phyloP scores from a whole-genome alignment of 1,140 invertebrate genomes.

The Idris sp. region DNA sequence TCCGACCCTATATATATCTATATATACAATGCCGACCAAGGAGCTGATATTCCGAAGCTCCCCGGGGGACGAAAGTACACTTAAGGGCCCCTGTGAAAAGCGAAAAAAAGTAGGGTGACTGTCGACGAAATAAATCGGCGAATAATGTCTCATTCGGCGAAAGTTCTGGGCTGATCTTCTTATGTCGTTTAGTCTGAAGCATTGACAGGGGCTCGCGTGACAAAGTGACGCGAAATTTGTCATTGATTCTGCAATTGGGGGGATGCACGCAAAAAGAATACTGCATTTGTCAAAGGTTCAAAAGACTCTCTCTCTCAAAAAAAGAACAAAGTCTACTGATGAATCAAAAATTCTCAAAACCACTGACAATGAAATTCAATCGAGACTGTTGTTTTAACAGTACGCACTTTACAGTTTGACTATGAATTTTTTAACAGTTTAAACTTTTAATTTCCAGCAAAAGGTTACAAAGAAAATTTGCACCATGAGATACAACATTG shows the following conservation, averaged over 20 bases:
- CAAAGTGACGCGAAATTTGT: slow-evolving; percentile 41
- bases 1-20: slow-evolving; percentile 41
- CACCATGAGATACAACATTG: no score
- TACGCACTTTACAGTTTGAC: no score
- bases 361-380: no score
- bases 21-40: slow-evolving; percentile 31
- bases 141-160: slow-evolving; percentile 54
- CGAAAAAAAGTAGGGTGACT: slow-evolving; percentile 37
- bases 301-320: no score
- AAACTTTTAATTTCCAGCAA: no score
- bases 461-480: no score
- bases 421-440: no score
- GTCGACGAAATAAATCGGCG: slow-evolving; percentile 44
- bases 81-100: slow-evolving; percentile 60
- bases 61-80: slow-evolving; percentile 64
- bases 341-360: no score
- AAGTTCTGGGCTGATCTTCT: slow-evolving; percentile 38
- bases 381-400: no score
- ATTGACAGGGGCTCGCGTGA: slow-evolving; percentile 31
- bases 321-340: no score
- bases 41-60: slow-evolving; percentile 59
- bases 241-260: slow-evolving; percentile 25
- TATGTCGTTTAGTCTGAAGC: slow-evolving; percentile 40
- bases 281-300: no score
- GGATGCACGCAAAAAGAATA: slow-evolving; percentile 2